phyloP scores from a whole-genome alignment of 2,888 invertebrate genomes.

The Amorpha juglandis region DNA sequence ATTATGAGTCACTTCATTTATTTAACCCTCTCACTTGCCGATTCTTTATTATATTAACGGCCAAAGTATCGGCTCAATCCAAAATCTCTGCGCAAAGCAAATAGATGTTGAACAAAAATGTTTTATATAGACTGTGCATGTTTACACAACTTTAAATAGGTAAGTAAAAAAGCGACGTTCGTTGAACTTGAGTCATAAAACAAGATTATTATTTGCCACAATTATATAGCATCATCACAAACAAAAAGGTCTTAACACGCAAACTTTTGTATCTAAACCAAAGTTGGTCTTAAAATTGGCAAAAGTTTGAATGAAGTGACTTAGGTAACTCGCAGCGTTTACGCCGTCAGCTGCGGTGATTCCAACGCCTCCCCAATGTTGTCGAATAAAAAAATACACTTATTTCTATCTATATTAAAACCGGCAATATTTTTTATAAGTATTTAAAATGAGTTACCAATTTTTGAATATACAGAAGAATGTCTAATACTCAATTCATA shows the following conservation, averaged over 20 bases:
- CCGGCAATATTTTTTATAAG: no score
- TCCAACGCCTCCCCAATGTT: conserved; percentile 75
- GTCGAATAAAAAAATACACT: conserved; percentile 68
- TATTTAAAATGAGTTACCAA: no score
- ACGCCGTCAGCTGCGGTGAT: conserved; percentile 77
- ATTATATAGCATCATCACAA: conserved; percentile 61
- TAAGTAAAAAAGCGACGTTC: background rate
- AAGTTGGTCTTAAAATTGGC: conserved; percentile 73
- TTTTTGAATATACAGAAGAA: no score
- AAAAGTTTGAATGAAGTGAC: conserved; percentile 81
- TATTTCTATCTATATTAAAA: background rate
- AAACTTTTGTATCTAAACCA: conserved; percentile 72
- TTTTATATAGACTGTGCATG: background rate
- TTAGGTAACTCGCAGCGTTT: conserved; percentile 72
- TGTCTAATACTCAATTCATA: no score
- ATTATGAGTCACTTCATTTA: conserved; percentile 84
- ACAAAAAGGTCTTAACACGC: conserved; percentile 65
- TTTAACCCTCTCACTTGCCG: conserved; percentile 75
- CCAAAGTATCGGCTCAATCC: conserved; percentile 70
- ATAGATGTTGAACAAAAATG: conserved; percentile 2
- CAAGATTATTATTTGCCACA: conserved; percentile 61
- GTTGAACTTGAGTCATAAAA: conserved; percentile 33
- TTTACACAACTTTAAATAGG: background rate
- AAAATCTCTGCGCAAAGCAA: conserved; percentile 51
- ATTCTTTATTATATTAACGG: conserved; percentile 79